Base-by-base conservation (phyloP, 2,888 invertebrate genomes). In the Drosophila prostipennis region DNA sequence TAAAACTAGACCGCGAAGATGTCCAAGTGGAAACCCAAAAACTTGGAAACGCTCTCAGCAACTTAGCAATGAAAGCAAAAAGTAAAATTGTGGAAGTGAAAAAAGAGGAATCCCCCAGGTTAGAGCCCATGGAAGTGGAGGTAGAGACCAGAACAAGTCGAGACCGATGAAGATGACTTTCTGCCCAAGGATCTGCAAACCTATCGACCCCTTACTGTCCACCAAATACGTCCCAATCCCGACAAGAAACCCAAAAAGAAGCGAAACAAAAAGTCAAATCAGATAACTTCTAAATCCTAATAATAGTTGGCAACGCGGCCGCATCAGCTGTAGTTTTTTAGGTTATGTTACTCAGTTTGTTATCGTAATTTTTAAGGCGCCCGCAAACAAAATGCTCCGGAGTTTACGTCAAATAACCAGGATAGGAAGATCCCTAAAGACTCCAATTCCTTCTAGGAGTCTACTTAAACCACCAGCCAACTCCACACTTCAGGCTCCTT, bases 161-260 rank as follows among this genome's bases (percentile, higher is more conserved):
- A 74, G 8, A 10, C 14, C 19, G 83, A 88, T 40, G 75, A 70
- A 0, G 85, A 89, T 53, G 87, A 89, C 4, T 90, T 90, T 55
- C 42, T 91, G 23, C 57, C 57, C 0, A 13, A 14, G 0, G 54
- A 70, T 3, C 43, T 82, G 6, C 23, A 52, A 11, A 58, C 19
- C 10, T 90, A 90, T 72, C 72, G 79, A 8, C 67, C 82, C 2
- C 59, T 90, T 0, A 85, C 74, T 10, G 79, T 90, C 3, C 78
- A 87, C 52, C 80, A 83, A 52, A 77, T 89, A 13, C 68, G 77
- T n/a, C 68, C 90, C 0, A 90, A 90, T 76, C 88, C 90, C 2
- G 70, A 87, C 54, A 90, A 87, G 42, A 80, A 82, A 45, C 76
- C 72, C 0, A 87, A 84, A 58, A 87, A 82, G 55, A 85, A 79